Evolutionary conservation across 1,140 invertebrate species (phyloP).

Genomic region (Leptinotarsa undecemlineata): DNA sequence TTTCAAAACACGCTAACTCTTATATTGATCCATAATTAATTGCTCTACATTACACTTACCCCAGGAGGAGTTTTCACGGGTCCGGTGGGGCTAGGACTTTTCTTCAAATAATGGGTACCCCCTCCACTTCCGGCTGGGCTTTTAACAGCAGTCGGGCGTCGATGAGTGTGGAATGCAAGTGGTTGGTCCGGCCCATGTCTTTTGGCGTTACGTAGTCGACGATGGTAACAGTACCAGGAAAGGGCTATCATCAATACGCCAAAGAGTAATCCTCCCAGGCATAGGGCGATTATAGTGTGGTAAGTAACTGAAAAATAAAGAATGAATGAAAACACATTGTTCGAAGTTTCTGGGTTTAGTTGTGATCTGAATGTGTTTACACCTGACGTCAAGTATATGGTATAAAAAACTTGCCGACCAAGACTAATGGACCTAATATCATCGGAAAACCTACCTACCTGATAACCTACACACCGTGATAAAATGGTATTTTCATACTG

Average conservation of each 20-base stretch:
- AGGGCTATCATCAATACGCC: slow-evolving; percentile 63
- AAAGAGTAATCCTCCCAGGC: slow-evolving; percentile 63
- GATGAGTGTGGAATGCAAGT: slow-evolving; percentile 63
- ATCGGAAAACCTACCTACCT: too few relatives aligned
- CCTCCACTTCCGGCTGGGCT: slow-evolving; percentile 67
- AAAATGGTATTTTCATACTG: too few relatives aligned
- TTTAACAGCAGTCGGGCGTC: slow-evolving; percentile 69
- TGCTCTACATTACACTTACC: slow-evolving; percentile 36
- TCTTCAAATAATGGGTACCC: slow-evolving; percentile 79
- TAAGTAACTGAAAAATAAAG: slow-evolving; percentile 62
- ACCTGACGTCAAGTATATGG: too few relatives aligned
- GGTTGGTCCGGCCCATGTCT: slow-evolving; percentile 62
- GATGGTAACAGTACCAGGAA: slow-evolving; percentile 64
- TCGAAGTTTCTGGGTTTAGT: too few relatives aligned
- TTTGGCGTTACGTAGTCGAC: slow-evolving; percentile 47
- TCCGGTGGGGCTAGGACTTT: slow-evolving; percentile 83
- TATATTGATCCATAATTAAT: too few relatives aligned
- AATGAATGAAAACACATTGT: not conserved
- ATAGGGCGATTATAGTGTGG: slow-evolving; percentile 65
- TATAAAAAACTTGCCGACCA: too few relatives aligned
- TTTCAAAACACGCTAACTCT: too few relatives aligned
- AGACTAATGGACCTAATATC: too few relatives aligned
- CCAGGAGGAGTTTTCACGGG: slow-evolving; percentile 58
- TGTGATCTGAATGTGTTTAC: too few relatives aligned
- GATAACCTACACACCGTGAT: too few relatives aligned